phyloP scores from a whole-genome alignment of 2,113 vertebrate genomes.

The Rafetus swinhoei region DNA sequence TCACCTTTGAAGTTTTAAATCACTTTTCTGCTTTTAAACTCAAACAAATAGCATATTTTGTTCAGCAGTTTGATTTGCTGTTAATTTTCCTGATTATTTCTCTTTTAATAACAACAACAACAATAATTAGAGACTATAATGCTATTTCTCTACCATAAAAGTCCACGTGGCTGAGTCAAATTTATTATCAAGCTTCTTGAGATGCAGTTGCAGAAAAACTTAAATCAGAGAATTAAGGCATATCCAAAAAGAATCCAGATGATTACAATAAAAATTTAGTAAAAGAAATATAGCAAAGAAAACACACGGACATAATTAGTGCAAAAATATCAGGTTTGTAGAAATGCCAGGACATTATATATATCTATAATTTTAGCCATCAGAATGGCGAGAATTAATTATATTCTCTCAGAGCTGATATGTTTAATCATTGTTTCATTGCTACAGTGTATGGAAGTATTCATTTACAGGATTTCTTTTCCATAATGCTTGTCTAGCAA shows the following conservation, averaged over 20 bases:
- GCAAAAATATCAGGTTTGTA: neutral
- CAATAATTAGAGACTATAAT: neutral
- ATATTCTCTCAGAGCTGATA: neutral
- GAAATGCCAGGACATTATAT: neutral
- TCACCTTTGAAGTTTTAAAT: conserved; percentile 69
- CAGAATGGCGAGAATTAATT: neutral
- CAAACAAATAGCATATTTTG: conserved; percentile 48
- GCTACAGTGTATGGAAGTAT: neutral
- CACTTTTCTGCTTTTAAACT: conserved; percentile 58
- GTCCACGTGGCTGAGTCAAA: fast-evolving
- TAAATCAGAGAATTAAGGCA: neutral
- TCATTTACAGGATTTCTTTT: neutral
- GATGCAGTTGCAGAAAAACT: neutral
- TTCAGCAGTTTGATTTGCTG: conserved; percentile 19
- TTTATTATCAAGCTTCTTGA: neutral
- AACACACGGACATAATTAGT: neutral
- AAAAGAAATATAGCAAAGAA: neutral
- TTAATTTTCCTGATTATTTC: neutral
- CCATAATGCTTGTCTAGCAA: neutral
- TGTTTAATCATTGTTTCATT: neutral
- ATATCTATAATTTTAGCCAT: neutral
- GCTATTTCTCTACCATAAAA: neutral
- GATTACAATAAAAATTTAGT: neutral
- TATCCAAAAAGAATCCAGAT: neutral
- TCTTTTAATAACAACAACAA: neutral